Evolutionary conservation across 1,140 invertebrate species (phyloP).

Genomic region (Phthorimaea operculella): DNA sequence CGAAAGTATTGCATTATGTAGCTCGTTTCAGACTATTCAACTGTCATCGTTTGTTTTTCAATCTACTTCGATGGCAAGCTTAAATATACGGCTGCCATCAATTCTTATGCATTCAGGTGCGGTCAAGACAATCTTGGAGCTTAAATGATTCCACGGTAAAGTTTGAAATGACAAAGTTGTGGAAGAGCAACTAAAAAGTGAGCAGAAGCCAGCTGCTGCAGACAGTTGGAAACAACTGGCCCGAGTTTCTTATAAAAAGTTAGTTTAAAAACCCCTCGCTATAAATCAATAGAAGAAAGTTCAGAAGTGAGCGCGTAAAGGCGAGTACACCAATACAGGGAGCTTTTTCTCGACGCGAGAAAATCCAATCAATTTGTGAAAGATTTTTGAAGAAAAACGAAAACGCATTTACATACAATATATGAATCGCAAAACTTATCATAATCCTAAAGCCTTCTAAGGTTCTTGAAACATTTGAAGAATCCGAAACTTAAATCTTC

Average conservation of each 20-base stretch:
- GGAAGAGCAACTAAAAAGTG: constrained; percentile 47
- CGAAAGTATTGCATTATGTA: constrained; percentile 1
- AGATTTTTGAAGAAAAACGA: too few species aligned
- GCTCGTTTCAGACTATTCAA: constrained; percentile 27
- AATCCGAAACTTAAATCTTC: too few species aligned
- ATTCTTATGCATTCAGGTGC: not conserved
- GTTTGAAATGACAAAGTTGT: constrained; percentile 55
- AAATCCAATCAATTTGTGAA: too few species aligned
- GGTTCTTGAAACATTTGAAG: too few species aligned
- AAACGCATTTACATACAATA: too few species aligned
- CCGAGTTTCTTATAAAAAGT: constrained; percentile 55
- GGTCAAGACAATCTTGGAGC: constrained; percentile 3
- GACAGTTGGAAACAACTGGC: constrained; percentile 62
- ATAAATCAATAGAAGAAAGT: constrained; percentile 60
- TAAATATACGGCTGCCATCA: too few species aligned
- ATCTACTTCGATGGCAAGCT: constrained; percentile 14
- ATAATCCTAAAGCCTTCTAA: too few species aligned
- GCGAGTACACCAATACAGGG: not conserved
- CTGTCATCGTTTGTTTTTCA: constrained; percentile 29
- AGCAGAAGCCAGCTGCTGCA: constrained; percentile 55
- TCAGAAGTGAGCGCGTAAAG: constrained; percentile 45
- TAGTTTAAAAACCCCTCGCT: constrained; percentile 50
- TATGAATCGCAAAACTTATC: too few species aligned
- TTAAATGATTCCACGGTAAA: constrained; percentile 31
- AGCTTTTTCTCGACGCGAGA: too few species aligned